These are phyloP conservation scores for Gobius niger DNA, from an alignment of 2,113 vertebrate species.

Conservation along the genomic window DNA sequence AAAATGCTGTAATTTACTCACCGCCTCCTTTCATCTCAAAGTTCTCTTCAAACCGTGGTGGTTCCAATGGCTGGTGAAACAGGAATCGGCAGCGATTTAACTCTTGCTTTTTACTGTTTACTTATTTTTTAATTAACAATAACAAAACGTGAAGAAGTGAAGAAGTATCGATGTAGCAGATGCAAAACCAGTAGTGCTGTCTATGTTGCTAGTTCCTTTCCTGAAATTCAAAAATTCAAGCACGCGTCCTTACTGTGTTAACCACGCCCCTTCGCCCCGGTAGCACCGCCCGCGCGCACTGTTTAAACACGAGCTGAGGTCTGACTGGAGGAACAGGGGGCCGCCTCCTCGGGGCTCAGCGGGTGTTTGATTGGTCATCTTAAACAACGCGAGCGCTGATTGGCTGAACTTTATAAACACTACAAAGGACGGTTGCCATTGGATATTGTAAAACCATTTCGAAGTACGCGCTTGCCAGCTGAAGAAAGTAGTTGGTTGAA, in stretches of 20 bases:
- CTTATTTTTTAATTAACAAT: background rate
- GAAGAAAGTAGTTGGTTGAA: slow-evolving; percentile 53
- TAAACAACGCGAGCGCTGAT: slow-evolving; percentile 1
- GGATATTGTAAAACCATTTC: slow-evolving; percentile 69
- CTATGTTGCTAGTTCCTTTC: slow-evolving; percentile 25
- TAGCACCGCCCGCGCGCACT: slow-evolving; percentile 72
- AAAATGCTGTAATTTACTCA: slow-evolving; percentile 58
- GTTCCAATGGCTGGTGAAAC: slow-evolving; percentile 6
- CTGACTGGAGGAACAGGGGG: slow-evolving; percentile 49
- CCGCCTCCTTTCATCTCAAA: slow-evolving; percentile 82
- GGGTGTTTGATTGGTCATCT: slow-evolving; percentile 49
- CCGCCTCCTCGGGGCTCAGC: slow-evolving; percentile 8
- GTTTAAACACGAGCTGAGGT: slow-evolving; percentile 75
- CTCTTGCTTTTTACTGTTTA: background rate
- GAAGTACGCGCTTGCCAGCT: slow-evolving; percentile 75
- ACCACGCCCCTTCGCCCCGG: slow-evolving; percentile 55
- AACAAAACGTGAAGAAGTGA: background rate
- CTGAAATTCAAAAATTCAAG: slow-evolving; percentile 67
- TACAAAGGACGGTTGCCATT: slow-evolving; percentile 42
- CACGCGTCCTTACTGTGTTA: slow-evolving; percentile 48
- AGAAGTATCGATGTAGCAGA: no score
- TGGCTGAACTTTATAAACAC: slow-evolving; percentile 54
- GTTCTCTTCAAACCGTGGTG: slow-evolving; percentile 16
- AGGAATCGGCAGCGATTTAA: slow-evolving; percentile 22
- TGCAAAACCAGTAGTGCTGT: slow-evolving; percentile 11